phyloP scores from a whole-genome alignment of 2,113 vertebrate species.

The Phocoena phocoena region DNA sequence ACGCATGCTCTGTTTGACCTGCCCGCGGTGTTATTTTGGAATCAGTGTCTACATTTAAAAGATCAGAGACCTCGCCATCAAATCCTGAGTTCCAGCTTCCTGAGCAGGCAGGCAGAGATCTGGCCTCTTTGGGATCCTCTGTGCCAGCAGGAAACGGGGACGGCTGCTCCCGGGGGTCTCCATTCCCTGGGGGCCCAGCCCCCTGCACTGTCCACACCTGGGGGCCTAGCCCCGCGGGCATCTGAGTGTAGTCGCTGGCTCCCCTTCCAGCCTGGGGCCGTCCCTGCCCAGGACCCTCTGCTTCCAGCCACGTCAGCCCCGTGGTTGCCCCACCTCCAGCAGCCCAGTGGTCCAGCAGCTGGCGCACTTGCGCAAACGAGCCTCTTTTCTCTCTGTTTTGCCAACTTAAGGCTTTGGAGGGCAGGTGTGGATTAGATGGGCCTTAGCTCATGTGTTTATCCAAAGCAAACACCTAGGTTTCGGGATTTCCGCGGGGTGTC shows the following conservation, averaged over 20 bases:
- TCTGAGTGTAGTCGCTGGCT: not conserved
- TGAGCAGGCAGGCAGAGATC: fast-evolving
- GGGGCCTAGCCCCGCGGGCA: not conserved
- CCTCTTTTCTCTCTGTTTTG: not conserved
- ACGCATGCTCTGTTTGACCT: fast-evolving
- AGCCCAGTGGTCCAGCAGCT: fast-evolving
- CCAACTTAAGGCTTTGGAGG: not conserved
- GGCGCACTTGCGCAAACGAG: fast-evolving
- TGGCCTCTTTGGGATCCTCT: not conserved
- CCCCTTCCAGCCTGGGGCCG: not conserved
- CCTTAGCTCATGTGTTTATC: slow-evolving; percentile 38
- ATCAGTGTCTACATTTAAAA: not conserved
- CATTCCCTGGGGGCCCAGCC: no score
- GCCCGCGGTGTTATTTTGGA: not conserved
- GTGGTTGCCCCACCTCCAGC: fast-evolving
- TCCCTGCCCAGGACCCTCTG: not conserved
- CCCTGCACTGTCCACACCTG: fast-evolving
- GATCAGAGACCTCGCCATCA: fast-evolving
- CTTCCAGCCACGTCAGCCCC: not conserved
- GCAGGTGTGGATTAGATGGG: not conserved
- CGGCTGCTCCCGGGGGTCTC: not conserved
- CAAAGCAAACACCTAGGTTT: not conserved
- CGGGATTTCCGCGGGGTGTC: not conserved
- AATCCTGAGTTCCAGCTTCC: not conserved
- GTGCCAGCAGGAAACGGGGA: not conserved